Percentiles rank a stretch among this genome's conserved stretches.
Evolutionary conservation across 2,888 invertebrate genomes (phyloP).

Genomic region (Phymatocera aterrima): DNA sequence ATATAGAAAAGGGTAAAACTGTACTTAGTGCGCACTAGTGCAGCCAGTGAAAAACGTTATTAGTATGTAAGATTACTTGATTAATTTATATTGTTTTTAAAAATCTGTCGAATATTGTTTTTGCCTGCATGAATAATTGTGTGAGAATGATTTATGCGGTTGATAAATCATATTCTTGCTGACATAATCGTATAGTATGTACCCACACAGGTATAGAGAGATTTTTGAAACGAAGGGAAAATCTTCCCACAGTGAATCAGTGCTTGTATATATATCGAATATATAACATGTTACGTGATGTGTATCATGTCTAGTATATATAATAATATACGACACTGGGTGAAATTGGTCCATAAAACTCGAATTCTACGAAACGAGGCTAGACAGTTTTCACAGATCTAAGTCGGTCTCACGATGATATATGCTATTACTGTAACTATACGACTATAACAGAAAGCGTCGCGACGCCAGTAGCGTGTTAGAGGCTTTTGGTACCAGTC

Average conservation of each 20-base stretch:
- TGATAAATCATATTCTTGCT: too few relatives aligned
- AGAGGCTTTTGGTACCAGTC: neutral
- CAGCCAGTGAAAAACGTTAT: too few relatives aligned
- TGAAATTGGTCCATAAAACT: constrained; percentile 17
- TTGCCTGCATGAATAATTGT: too few relatives aligned
- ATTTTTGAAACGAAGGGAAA: neutral
- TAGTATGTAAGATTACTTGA: too few relatives aligned
- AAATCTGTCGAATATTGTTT: too few relatives aligned
- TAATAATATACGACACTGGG: neutral
- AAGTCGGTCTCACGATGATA: constrained; percentile 34
- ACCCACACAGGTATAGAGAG: neutral
- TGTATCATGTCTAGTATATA: neutral
- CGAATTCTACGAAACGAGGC: constrained; percentile 38
- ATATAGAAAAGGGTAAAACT: too few relatives aligned
- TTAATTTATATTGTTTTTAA: too few relatives aligned
- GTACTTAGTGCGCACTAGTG: too few relatives aligned
- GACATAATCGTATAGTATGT: too few relatives aligned
- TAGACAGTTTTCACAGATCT: constrained; percentile 43
- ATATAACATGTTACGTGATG: neutral
- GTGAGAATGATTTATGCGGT: too few relatives aligned
- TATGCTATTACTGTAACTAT: neutral
- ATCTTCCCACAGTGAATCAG: neutral
- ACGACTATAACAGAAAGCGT: neutral
- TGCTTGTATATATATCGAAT: neutral
- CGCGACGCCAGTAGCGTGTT: constrained; percentile 8